A percentile compares a stretch with the other conserved stretches of the same genome.
These are phyloP conservation scores for Papilio machaon DNA, from an alignment of 1,140 invertebrate genomes.

Conservation along the genomic window DNA sequence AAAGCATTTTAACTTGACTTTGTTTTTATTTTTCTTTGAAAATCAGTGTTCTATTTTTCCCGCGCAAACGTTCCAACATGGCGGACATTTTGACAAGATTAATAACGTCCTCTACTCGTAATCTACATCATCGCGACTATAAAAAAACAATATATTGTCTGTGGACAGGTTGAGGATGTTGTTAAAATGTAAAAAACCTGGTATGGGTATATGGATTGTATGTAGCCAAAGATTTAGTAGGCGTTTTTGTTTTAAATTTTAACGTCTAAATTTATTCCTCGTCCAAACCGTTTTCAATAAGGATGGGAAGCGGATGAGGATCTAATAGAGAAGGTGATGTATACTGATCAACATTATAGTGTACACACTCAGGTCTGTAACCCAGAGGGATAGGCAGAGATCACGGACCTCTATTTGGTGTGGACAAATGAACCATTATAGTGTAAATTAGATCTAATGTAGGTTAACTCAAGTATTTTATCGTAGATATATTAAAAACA, in stretches of 20 bases:
- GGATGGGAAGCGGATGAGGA: background rate
- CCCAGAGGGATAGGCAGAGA: too few relatives aligned
- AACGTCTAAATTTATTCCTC: too few relatives aligned
- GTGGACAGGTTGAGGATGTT: background rate
- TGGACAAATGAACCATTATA: too few relatives aligned
- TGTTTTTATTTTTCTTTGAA: slow-evolving; percentile 21
- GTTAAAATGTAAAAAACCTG: background rate
- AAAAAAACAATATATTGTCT: slow-evolving; percentile 35
- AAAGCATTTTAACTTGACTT: background rate
- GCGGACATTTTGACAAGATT: slow-evolving; percentile 38
- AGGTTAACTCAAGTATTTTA: too few relatives aligned
- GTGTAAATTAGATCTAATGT: too few relatives aligned
- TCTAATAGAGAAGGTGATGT: too few relatives aligned
- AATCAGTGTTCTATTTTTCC: background rate
- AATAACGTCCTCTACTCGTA: slow-evolving; percentile 10
- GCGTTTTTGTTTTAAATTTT: too few relatives aligned
- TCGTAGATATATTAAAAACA: background rate
- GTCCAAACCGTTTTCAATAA: too few relatives aligned
- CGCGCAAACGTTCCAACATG: slow-evolving; percentile 19
- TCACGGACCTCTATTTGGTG: too few relatives aligned
- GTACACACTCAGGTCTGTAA: too few relatives aligned
- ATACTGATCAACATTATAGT: too few relatives aligned
- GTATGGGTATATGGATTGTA: background rate
- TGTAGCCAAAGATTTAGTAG: background rate
- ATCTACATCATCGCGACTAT: slow-evolving; percentile 25